Conservation (phyloP, 1,140 invertebrate species). For the Bombus picipes region DNA sequence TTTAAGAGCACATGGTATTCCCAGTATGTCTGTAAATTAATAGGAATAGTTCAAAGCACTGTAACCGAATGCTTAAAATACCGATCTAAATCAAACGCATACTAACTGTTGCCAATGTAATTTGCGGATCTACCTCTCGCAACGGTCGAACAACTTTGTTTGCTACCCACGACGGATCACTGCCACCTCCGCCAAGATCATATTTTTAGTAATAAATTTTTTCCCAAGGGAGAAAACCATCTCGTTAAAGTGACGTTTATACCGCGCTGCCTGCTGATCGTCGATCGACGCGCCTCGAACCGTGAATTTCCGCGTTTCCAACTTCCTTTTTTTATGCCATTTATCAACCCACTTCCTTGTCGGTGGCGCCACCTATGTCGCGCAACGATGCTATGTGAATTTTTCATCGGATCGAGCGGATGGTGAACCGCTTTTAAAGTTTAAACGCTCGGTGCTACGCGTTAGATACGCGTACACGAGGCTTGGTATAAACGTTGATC, state of each 20-base stretch:
- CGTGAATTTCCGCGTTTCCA: background rate
- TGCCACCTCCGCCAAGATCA: background rate
- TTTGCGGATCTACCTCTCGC: background rate
- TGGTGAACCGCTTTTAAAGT: background rate
- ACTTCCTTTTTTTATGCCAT: background rate
- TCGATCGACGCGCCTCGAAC: background rate
- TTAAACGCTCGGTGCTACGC: background rate
- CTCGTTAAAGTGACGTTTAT: background rate
- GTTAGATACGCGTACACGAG: background rate
- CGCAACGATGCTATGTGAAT: background rate
- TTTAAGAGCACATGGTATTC: background rate
- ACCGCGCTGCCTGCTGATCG: too few species aligned
- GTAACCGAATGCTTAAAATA: background rate
- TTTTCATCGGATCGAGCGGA: background rate
- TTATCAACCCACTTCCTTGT: background rate
- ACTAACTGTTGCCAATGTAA: slow-evolving; percentile 6
- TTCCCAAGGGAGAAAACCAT: background rate
- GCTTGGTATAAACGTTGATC: background rate
- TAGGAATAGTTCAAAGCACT: background rate
- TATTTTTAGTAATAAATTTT: background rate
- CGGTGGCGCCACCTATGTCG: slow-evolving; percentile 3
- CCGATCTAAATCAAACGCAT: background rate
- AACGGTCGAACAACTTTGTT: background rate
- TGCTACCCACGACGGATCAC: background rate
- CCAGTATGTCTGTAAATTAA: background rate